Percentiles rank a stretch among this genome's conserved stretches.
Evolutionary conservation across 2,113 vertebrate genomes (phyloP).

Genomic region (Cynopterus brachyotis): DNA sequence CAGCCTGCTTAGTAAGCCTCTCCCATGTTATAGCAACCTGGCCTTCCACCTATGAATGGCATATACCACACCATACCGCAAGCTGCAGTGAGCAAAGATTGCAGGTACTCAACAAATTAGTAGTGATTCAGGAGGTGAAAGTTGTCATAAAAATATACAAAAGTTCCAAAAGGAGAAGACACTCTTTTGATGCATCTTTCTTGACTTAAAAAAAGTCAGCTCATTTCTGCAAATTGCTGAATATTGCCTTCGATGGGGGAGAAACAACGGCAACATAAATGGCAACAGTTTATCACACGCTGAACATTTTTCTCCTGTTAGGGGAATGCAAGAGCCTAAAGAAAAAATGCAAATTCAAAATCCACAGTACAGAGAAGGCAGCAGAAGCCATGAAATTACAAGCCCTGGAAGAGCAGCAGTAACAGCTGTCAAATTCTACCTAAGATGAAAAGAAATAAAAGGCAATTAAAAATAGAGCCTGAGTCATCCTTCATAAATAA

Average conservation of each 20-base stretch:
- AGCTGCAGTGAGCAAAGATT: not conserved
- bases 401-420: not conserved
- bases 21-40: rapidly evolving
- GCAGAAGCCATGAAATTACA: not conserved
- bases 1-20: not conserved
- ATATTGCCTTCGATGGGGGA: not conserved
- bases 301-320: not conserved
- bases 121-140: not conserved
- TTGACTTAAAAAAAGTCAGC: not conserved
- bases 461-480: not conserved
- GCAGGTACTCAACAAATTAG: not conserved
- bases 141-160: not conserved
- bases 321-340: not conserved
- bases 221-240: not conserved
- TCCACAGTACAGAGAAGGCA: not conserved
- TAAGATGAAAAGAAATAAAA: slow-evolving; percentile 14
- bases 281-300: not conserved
- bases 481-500: slow-evolving; percentile 11
- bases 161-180: not conserved
- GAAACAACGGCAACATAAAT: not conserved
- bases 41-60: not conserved
- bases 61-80: not conserved
- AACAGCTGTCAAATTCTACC: not conserved
- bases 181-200: not conserved
- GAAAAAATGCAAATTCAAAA: not conserved